Evolutionary conservation across 2,888 invertebrate species (phyloP).

Genomic region (Mimachlamys varia): DNA sequence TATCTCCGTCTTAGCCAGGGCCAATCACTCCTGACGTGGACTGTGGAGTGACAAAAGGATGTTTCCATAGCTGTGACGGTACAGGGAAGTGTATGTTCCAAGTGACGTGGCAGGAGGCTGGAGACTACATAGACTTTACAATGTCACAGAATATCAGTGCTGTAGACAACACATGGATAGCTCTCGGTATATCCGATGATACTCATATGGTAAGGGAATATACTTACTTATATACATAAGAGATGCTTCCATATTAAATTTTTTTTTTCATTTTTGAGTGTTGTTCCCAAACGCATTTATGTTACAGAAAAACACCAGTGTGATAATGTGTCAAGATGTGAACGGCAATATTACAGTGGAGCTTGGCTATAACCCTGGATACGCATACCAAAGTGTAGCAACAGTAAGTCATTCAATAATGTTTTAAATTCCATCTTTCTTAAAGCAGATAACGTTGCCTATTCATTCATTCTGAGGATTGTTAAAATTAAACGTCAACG

Average conservation of each 20-base stretch:
- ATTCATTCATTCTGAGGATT: too few relatives aligned
- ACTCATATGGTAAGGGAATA: background rate
- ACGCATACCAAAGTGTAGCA: background rate
- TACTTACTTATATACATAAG: background rate
- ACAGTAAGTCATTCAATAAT: background rate
- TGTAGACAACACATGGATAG: constrained; percentile 4
- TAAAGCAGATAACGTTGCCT: too few relatives aligned
- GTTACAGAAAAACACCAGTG: constrained; percentile 14
- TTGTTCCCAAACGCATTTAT: background rate
- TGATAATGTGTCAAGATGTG: background rate
- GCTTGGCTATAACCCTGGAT: constrained; percentile 3
- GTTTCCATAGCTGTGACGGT: background rate
- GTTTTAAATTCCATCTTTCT: too few relatives aligned
- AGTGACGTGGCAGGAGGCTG: constrained; percentile 17
- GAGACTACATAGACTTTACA: constrained; percentile 23
- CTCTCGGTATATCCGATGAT: constrained; percentile 6
- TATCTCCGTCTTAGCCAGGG: background rate
- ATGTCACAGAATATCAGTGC: constrained; percentile 29
- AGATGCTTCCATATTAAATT: background rate
- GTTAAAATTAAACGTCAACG: too few relatives aligned
- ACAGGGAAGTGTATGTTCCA: background rate
- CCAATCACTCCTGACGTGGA: background rate
- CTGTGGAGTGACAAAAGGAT: background rate
- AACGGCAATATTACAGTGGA: background rate
- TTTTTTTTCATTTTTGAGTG: too few relatives aligned